phyloP scores from a whole-genome alignment of 2,888 invertebrate genomes.

The Lomographa bimaculata region DNA sequence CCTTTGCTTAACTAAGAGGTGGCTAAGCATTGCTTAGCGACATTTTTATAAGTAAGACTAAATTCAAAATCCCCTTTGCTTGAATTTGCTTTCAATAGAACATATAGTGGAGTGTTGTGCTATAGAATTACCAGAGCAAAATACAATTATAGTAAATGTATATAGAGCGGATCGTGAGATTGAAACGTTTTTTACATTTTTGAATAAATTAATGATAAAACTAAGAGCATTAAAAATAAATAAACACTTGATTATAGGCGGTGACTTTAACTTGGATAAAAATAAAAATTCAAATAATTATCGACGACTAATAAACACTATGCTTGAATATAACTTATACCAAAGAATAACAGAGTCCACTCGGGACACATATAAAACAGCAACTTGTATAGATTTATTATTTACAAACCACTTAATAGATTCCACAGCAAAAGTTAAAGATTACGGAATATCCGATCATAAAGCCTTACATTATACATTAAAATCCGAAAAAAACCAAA shows the following conservation, averaged over 20 bases:
- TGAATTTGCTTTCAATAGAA: slow-evolving; percentile 1
- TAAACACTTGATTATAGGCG: slow-evolving; percentile 2
- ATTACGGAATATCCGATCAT: slow-evolving; percentile 2
- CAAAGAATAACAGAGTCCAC: slow-evolving; percentile 1
- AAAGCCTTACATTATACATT: slow-evolving; percentile 2
- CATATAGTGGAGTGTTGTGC: slow-evolving; percentile 5
- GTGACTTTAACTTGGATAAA: background rate
- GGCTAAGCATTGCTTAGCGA: no score
- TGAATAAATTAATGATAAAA: slow-evolving; percentile 1
- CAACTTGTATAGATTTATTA: slow-evolving; percentile 8
- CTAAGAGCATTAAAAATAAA: background rate
- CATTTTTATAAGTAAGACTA: no score
- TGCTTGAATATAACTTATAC: background rate
- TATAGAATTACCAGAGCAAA: slow-evolving; percentile 3
- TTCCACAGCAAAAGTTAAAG: background rate
- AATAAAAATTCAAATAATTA: slow-evolving; percentile 1
- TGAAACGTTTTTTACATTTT: slow-evolving; percentile 3
- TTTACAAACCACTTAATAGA: slow-evolving; percentile 2
- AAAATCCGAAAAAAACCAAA: no score
- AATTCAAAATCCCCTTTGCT: slow-evolving; percentile 1
- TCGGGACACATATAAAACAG: slow-evolving; percentile 1
- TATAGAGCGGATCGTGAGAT: slow-evolving; percentile 3
- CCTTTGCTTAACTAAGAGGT: slow-evolving; percentile 1
- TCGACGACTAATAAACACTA: background rate
- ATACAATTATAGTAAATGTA: slow-evolving; percentile 1